Base-by-base conservation (phyloP, 2,888 invertebrate genomes). In the Mimachlamys varia region DNA sequence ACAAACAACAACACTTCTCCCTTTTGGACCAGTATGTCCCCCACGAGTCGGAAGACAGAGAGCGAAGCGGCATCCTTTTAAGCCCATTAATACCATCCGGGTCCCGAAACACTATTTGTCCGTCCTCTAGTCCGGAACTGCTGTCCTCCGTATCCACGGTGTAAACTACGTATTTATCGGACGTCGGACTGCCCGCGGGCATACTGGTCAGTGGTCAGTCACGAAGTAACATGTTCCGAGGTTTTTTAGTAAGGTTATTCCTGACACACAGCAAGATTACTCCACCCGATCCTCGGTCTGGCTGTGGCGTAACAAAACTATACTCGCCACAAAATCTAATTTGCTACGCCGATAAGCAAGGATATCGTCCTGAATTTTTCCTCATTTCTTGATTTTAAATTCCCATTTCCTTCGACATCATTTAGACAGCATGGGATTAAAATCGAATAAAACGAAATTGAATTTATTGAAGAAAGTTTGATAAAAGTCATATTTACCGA, bases 121-220 rank as follows among this genome's bases (percentile, higher is more conserved):
- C 91, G 53, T 91, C 91, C 17, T 92, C 90, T 13, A 89, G 37
- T 15, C 89, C 89, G 53, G 88, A 89, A 49, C 91, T 90, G 4
- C 88, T 90, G 50, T 91, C 92, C 37, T 92, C 92, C 58, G 90
- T 89, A 50, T 90, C 89, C 38, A 92, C 89, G 22, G 92, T 92
- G 33, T 92, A 92, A 0, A 92, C 92, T 22, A 89, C 92, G 88
- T 92, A 92, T 58, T 92, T 92, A 33, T 91, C 92, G 76, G 92
- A 91, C 17, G 88, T 44, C 0, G 90, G 91, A 76, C 90, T 90
- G 22, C 88, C 90, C 12, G 88, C 44, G 22, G 92, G 90, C 92
- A 92, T 92, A 17, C 55, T 90, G 3, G 76, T 38, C 87, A 87
- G n/a, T 49, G 22, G 49, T 50, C 33, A 88, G 33, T 22, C 12